A percentile compares a stretch with the other conserved stretches of the same genome.
These are phyloP conservation scores for Ornithorhynchus anatinus DNA, from an alignment of 2,113 vertebrate species.

Conservation along the genomic window DNA sequence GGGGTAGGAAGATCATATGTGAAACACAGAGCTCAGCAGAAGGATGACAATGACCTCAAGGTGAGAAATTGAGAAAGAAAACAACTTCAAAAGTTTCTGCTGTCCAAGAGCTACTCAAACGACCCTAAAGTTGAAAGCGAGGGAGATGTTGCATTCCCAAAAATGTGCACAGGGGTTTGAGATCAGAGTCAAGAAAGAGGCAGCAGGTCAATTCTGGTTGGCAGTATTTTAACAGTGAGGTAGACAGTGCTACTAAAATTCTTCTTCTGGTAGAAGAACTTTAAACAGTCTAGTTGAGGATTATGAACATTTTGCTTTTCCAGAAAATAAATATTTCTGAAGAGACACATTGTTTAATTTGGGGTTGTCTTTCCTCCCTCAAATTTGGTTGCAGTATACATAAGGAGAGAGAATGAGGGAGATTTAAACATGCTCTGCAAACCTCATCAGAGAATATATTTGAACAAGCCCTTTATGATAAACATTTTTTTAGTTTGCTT, in stretches of 20 bases:
- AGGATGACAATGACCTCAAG: not conserved
- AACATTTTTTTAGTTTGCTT: conserved; percentile 12
- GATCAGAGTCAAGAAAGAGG: rapidly evolving
- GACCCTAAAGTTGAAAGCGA: conserved; percentile 5
- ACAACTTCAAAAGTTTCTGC: not conserved
- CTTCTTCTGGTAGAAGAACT: not conserved
- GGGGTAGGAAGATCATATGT: conserved; percentile 26
- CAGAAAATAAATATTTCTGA: no score
- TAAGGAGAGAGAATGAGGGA: not conserved
- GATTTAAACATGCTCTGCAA: not conserved
- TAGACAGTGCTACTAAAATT: not conserved
- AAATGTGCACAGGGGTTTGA: not conserved
- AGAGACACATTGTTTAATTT: no score
- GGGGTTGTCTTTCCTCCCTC: not conserved
- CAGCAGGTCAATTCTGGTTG: not conserved
- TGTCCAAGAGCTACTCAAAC: not conserved
- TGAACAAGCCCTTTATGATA: not conserved
- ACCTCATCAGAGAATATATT: not conserved
- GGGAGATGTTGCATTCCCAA: rapidly evolving
- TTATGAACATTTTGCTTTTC: not conserved
- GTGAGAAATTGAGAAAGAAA: not conserved
- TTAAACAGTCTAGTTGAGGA: not conserved
- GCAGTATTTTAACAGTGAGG: conserved; percentile 15
- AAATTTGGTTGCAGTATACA: not conserved
- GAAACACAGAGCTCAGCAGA: not conserved